These are phyloP conservation scores for Drosophila demipolita DNA, from an alignment of 2,888 invertebrate genomes.

Conservation along the genomic window DNA sequence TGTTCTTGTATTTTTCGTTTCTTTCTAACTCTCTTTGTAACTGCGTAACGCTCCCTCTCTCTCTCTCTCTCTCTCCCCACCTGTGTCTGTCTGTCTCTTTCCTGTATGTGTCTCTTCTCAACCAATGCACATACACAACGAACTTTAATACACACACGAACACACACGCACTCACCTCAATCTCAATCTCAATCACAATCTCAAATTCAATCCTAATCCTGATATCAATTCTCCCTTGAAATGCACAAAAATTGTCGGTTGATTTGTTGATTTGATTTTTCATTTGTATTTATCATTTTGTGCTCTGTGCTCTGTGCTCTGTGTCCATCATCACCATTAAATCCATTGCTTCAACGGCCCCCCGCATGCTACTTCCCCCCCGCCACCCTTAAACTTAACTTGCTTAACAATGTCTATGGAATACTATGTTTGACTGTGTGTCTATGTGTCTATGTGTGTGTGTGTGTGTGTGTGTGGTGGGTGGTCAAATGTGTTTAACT, in stretches of 20 bases:
- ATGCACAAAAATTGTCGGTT: conserved; percentile 68
- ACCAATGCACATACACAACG: conserved; percentile 23
- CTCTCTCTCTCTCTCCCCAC: conserved; percentile 22
- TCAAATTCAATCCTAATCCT: neutral
- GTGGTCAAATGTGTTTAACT: conserved; percentile 74
- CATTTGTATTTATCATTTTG: conserved; percentile 33
- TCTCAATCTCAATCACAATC: too few relatives aligned
- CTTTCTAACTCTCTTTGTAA: conserved; percentile 24
- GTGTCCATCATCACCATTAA: neutral
- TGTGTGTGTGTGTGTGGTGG: conserved; percentile 38
- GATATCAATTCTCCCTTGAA: conserved; percentile 16
- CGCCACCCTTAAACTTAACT: conserved; percentile 21
- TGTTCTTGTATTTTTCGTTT: conserved; percentile 55
- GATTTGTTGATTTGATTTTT: conserved; percentile 63
- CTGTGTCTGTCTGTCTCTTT: conserved; percentile 6
- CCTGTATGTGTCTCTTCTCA: conserved; percentile 11
- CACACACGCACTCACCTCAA: conserved; percentile 6
- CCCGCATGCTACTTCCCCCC: conserved; percentile 31
- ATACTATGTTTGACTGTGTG: conserved; percentile 21
- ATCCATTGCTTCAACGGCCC: conserved; percentile 15
- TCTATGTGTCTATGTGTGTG: conserved; percentile 16
- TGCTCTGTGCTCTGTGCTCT: neutral
- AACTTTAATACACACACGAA: conserved; percentile 38
- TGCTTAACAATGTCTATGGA: conserved; percentile 38
- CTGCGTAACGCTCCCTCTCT: conserved; percentile 26